Base-by-base conservation (phyloP, 2,113 vertebrate species). In the Hoplias malabaricus region DNA sequence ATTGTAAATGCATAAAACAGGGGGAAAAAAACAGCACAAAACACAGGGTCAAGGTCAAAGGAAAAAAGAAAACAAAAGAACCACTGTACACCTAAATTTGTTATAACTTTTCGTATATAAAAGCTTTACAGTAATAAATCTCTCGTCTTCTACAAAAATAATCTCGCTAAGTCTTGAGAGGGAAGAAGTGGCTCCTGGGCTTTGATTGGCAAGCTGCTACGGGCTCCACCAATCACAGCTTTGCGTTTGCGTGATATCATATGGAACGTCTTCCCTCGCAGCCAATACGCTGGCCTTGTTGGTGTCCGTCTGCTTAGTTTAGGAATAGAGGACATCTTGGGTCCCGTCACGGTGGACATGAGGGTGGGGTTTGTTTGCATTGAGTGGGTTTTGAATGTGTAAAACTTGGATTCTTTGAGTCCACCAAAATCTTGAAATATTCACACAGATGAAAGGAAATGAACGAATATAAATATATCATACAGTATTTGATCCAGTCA, bases 71-170 rank as follows among this genome's bases (percentile, higher is more conserved):
- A 88, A 89, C 82, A 85, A 78, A 80, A 74, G 78, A 89, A 90
- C 86, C 81, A 90, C 84, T 82, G 79, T 66, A 88, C 90, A 89
- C 76, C 84, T 87, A 87, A 89, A 81, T 80, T 78, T 83, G 79
- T 88, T 84, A 54, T 12, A 69, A 69, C 53, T 43, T 77, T 67
- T 48, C n/a, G n/a, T n/a, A 73, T 79, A 92, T 84, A 92, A 91
- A 93, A 93, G 79, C 89, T 93, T 91, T 93, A 92, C 91, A 93
- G 86, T 92, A 91, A 82, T 89, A 92, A 92, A 92, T 89, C 73
- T 86, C 23, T 87, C 84, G 77, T 81, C 78, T 66, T 84, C 90
- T 93, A 92, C 83, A 93, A 93, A 93, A 92, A 92, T 93, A 91
- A 91, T 86, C 87, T 89, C 75, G 80, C 87, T 89, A 88, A 86